These are phyloP conservation scores for Conistra vaccinii DNA, from an alignment of 2,888 invertebrate species.

Conservation along the genomic window DNA sequence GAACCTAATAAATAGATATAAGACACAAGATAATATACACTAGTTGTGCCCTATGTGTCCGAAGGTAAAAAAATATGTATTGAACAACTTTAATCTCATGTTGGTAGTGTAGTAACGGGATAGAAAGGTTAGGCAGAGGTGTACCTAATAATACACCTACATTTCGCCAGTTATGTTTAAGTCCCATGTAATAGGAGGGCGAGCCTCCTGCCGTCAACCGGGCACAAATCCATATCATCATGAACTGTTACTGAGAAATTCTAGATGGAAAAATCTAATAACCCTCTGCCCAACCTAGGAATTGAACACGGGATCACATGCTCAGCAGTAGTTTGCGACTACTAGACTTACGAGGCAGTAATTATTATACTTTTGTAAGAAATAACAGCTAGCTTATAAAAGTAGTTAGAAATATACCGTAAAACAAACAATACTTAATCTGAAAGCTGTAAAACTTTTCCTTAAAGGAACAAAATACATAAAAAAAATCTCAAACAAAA, in stretches of 20 bases:
- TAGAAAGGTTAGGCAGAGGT: neutral
- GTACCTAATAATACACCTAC: too few relatives aligned
- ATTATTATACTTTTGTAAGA: neutral
- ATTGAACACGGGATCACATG: neutral
- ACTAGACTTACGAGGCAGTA: neutral
- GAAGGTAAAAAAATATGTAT: neutral
- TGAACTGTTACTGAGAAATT: too few relatives aligned
- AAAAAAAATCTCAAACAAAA: slow-evolving; percentile 4
- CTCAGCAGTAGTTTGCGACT: neutral
- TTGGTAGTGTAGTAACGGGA: neutral
- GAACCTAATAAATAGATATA: neutral
- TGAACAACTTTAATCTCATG: neutral
- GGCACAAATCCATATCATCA: too few relatives aligned
- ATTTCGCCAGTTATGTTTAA: too few relatives aligned
- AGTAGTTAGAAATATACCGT: neutral
- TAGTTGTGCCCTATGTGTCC: too few relatives aligned
- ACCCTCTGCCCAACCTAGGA: too few relatives aligned
- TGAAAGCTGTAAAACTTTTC: slow-evolving; percentile 7
- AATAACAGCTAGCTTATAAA: neutral
- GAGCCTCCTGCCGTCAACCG: too few relatives aligned
- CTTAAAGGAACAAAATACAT: neutral
- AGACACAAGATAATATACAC: neutral
- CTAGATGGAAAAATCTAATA: neutral
- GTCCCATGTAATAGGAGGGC: too few relatives aligned
- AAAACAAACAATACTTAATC: slow-evolving; percentile 2